Conservation (phyloP, 2,888 invertebrate genomes). For the Malacosoma neustria region DNA sequence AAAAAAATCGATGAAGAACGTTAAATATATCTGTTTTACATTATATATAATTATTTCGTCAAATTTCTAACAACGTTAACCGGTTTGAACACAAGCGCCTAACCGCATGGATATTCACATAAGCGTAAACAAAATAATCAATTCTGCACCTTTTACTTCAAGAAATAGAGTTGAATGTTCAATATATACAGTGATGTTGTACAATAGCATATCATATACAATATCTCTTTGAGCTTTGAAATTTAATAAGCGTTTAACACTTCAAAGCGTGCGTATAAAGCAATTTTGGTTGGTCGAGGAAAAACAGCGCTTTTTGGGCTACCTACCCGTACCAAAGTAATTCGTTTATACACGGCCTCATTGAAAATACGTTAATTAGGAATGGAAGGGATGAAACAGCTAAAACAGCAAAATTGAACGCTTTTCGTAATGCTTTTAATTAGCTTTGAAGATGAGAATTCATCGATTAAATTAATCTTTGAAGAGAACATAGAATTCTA, state of each 20-base stretch:
- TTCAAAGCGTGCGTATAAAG: conserved; percentile 64
- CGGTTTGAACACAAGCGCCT: neutral
- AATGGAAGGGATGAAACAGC: conserved; percentile 54
- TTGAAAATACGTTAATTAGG: conserved; percentile 49
- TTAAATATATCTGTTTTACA: too few relatives aligned
- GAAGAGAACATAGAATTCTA: too few relatives aligned
- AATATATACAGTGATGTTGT: conserved; percentile 1
- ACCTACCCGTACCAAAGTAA: conserved; percentile 49
- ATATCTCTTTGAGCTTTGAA: conserved; percentile 56
- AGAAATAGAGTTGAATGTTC: conserved; percentile 12
- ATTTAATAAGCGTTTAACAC: conserved; percentile 72
- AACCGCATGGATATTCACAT: neutral
- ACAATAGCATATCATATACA: conserved; percentile 24
- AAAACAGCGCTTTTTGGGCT: conserved; percentile 65
- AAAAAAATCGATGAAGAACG: too few relatives aligned
- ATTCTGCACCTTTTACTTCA: neutral
- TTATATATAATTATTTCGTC: neutral
- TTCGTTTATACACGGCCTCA: conserved; percentile 52
- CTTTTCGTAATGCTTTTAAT: conserved; percentile 12
- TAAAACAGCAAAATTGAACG: conserved; percentile 48
- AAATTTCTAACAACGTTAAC: neutral
- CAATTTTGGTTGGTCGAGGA: conserved; percentile 62
- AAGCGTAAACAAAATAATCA: neutral
- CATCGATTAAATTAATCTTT: too few relatives aligned
- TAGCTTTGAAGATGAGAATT: conserved; percentile 7